These are phyloP conservation scores for Laticauda colubrina DNA, from an alignment of 2,113 vertebrate genomes.

Conservation along the genomic window DNA sequence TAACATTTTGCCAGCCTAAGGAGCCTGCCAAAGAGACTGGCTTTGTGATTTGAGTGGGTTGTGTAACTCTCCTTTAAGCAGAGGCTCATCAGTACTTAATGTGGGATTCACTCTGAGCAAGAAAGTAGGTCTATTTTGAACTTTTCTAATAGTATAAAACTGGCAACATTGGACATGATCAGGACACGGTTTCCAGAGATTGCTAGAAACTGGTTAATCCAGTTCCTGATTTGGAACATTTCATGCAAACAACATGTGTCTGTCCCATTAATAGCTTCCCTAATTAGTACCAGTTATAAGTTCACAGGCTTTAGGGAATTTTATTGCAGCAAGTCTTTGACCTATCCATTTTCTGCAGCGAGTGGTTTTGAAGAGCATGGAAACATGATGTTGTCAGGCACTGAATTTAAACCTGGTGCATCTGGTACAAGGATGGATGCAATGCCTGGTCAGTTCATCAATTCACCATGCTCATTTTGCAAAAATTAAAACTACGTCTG, in stretches of 20 bases:
- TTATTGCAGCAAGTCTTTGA: not conserved
- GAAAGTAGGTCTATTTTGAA: not conserved
- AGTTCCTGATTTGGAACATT: not conserved
- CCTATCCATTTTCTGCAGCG: not conserved
- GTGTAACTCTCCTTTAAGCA: not conserved
- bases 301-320: not conserved
- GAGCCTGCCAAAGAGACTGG: not conserved
- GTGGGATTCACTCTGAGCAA: not conserved
- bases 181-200: not conserved
- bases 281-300: not conserved
- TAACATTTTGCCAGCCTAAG: not conserved
- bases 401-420: not conserved
- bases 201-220: not conserved
- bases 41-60: not conserved
- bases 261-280: not conserved
- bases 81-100: not conserved
- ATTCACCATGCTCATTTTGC: not conserved
- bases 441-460: not conserved
- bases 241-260: not conserved
- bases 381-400: not conserved
- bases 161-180: not conserved
- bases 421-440: not conserved
- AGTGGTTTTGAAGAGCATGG: not conserved
- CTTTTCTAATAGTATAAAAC: not conserved
- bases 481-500: not conserved